These are phyloP conservation scores for Amphipyra tragopoginis DNA, from an alignment of 2,888 invertebrate genomes.

Conservation along the genomic window DNA sequence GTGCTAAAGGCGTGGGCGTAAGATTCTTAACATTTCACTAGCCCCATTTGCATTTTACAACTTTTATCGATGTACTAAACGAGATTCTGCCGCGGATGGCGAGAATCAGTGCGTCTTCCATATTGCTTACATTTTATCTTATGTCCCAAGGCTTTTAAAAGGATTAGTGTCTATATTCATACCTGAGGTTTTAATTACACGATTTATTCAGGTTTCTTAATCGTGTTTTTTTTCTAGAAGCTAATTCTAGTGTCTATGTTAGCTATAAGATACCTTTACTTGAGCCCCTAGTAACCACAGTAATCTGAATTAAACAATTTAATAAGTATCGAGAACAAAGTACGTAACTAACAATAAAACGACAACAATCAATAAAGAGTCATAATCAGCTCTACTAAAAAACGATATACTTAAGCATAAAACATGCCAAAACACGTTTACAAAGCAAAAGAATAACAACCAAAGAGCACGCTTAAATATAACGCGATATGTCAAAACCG, in stretches of 20 bases:
- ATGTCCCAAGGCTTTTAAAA: slow-evolving; percentile 64
- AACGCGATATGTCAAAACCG: slow-evolving; percentile 73
- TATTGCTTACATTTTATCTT: slow-evolving; percentile 76
- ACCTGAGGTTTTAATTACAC: slow-evolving; percentile 57
- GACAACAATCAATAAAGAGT: slow-evolving; percentile 38
- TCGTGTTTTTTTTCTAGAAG: slow-evolving; percentile 8
- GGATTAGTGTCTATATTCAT: slow-evolving; percentile 63
- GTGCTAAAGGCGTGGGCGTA: slow-evolving; percentile 80
- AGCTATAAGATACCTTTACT: neutral
- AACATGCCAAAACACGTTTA: slow-evolving; percentile 57
- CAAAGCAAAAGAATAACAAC: slow-evolving; percentile 52
- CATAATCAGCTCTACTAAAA: slow-evolving; percentile 25
- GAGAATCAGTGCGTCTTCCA: slow-evolving; percentile 74
- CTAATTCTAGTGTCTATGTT: slow-evolving; percentile 4
- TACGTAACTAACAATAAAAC: slow-evolving; percentile 14
- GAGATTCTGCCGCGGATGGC: slow-evolving; percentile 78
- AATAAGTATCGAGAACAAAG: neutral
- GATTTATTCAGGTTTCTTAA: slow-evolving; percentile 41
- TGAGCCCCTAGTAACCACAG: neutral
- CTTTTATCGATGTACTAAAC: slow-evolving; percentile 86
- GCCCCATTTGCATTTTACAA: slow-evolving; percentile 88
- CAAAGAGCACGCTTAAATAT: slow-evolving; percentile 57
- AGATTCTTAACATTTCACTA: slow-evolving; percentile 86
- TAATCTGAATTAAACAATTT: neutral
- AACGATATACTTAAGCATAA: slow-evolving; percentile 32